Percentiles rank a stretch among this genome's conserved stretches.
These are phyloP conservation scores for Rhabditophanes sp. DNA, from an alignment of 2,888 invertebrate species.

Conservation along the genomic window DNA sequence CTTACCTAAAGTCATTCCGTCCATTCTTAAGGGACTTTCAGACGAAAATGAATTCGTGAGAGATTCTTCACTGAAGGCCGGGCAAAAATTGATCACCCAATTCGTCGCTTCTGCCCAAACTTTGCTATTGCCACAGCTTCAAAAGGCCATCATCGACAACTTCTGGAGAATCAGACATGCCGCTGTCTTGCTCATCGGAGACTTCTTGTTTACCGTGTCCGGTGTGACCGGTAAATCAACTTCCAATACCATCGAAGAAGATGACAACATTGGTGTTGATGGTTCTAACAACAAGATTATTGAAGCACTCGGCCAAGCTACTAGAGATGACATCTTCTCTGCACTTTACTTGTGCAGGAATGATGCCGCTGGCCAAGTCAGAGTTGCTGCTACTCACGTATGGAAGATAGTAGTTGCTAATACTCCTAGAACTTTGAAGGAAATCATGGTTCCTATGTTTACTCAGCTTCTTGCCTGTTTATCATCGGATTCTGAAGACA, in stretches of 20 bases:
- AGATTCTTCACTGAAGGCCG: slow-evolving; percentile 86
- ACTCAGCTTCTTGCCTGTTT: slow-evolving; percentile 54
- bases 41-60: slow-evolving; percentile 97
- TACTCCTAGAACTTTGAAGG: slow-evolving; percentile 82
- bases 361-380: slow-evolving; percentile 11
- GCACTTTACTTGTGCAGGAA: slow-evolving; percentile 75
- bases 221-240: slow-evolving; percentile 98
- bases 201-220: slow-evolving; percentile 81
- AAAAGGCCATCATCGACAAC: slow-evolving; percentile 76
- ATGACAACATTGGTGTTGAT: slow-evolving; percentile 96
- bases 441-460: slow-evolving; percentile 85
- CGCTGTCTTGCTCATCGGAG: slow-evolving; percentile 83
- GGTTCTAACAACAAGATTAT: slow-evolving; percentile 81
- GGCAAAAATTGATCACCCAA: slow-evolving; percentile 83
- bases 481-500: slow-evolving; percentile 17
- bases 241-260: slow-evolving; percentile 89
- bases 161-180: slow-evolving; percentile 90
- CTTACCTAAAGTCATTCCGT: slow-evolving; percentile 86
- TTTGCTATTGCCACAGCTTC: slow-evolving; percentile 70
- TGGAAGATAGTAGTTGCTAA: slow-evolving; percentile 99
- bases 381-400: slow-evolving; percentile 79
- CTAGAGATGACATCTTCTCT: slow-evolving; percentile 76
- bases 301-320: slow-evolving; percentile 66
- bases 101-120: slow-evolving; percentile 60
- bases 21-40: slow-evolving; percentile 77